Conservation (phyloP, 2,113 vertebrate species). For the Bufo gargarizans region DNA sequence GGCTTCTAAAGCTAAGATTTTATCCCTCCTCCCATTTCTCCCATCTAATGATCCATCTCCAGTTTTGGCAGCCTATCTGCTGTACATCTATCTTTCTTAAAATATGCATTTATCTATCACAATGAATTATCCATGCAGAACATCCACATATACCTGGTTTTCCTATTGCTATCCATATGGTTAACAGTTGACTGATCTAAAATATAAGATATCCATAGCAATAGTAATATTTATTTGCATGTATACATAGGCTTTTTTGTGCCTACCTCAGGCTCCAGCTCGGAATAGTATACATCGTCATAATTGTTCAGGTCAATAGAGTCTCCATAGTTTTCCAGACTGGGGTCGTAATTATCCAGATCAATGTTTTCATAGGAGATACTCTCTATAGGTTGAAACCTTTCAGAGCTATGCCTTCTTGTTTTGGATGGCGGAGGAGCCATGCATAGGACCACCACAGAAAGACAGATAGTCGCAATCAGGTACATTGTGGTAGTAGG, state of each 20-base stretch:
- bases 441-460: constrained; percentile 57
- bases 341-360: constrained; percentile 64
- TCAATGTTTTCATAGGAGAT: constrained; percentile 50
- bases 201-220: neutral
- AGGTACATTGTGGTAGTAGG: constrained; percentile 59
- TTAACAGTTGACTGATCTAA: neutral
- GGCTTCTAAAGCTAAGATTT: constrained; percentile 33
- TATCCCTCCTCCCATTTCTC: constrained; percentile 18
- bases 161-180: neutral
- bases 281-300: constrained; percentile 69
- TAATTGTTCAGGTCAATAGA: constrained; percentile 71
- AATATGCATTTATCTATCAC: constrained; percentile 6
- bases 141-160: neutral
- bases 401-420: constrained; percentile 44
- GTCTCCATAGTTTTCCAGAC: constrained; percentile 67
- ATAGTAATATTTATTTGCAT: neutral
- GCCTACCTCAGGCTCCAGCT: constrained; percentile 71
- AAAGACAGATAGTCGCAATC: constrained; percentile 59
- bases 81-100: neutral
- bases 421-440: constrained; percentile 56
- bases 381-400: neutral
- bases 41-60: constrained; percentile 31
- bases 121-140: neutral
- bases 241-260: neutral
- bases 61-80: constrained; percentile 9